Conservation (phyloP, 2,113 vertebrate genomes). For the Pteropus alecto region DNA sequence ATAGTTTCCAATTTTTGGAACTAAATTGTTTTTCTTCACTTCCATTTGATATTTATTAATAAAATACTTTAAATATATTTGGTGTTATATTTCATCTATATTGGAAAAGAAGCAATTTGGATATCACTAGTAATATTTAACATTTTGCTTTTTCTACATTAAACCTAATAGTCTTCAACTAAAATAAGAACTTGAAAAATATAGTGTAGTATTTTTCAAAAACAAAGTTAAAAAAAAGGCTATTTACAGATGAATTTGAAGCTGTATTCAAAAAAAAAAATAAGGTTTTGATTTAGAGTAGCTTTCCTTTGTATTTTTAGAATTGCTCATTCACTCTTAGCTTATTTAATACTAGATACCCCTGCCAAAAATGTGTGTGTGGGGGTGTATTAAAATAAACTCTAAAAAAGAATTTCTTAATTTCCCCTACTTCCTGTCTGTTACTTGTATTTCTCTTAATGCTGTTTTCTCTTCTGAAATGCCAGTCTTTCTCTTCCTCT, state of each 20-base stretch:
- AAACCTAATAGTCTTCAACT: neutral
- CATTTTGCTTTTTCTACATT: conserved; percentile 28
- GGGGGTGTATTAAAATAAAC: neutral
- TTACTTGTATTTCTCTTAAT: neutral
- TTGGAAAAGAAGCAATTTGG: conserved; percentile 39
- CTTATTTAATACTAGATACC: neutral
- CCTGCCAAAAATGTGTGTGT: neutral
- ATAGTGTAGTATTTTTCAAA: neutral
- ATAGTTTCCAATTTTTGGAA: conserved; percentile 4
- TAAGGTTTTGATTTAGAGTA: conserved; percentile 25
- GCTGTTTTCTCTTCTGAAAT: conserved; percentile 6
- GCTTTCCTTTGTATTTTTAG: neutral
- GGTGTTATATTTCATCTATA: neutral
- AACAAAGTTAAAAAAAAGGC: neutral
- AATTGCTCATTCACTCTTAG: neutral
- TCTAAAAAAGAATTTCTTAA: neutral
- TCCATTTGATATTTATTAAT: conserved; percentile 13
- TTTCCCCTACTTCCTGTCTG: neutral
- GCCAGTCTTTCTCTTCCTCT: neutral
- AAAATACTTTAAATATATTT: neutral
- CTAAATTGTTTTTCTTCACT: conserved; percentile 1
- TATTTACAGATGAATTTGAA: conserved; percentile 26
- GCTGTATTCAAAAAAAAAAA: neutral
- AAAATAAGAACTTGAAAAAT: neutral
- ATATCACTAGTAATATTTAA: conserved; percentile 13